phyloP scores from a whole-genome alignment of 1,140 invertebrate species.

The Plectrocnemia conspersa region DNA sequence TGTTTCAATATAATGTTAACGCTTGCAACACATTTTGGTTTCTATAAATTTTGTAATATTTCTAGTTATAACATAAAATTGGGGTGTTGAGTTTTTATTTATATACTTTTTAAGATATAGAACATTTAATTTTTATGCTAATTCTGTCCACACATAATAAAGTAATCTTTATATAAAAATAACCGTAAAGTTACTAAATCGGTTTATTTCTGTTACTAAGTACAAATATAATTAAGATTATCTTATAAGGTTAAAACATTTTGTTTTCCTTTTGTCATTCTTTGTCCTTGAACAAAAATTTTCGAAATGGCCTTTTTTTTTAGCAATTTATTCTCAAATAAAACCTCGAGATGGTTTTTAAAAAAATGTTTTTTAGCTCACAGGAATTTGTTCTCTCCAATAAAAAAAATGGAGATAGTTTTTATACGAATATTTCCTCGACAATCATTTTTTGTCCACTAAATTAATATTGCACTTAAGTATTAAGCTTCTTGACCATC shows the following conservation, averaged over 20 bases:
- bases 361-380: no score
- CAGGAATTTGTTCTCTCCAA: no score
- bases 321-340: no score
- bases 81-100: neutral
- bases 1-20: constrained; percentile 15
- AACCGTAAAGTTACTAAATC: no score
- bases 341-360: no score
- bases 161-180: neutral
- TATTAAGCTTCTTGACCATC: no score
- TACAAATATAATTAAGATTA: neutral
- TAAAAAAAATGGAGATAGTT: no score
- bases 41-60: neutral
- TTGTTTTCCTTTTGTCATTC: neutral
- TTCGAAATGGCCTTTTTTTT: no score
- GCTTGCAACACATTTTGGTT: neutral
- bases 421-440: no score
- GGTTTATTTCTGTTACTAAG: neutral
- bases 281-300: no score
- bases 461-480: no score
- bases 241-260: neutral
- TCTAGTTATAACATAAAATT: neutral
- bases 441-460: no score
- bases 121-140: neutral
- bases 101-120: neutral
- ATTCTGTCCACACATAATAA: neutral